phyloP scores from a whole-genome alignment of 2,797 vertebrate genomes.

The Hafferia zeledoni region DNA sequence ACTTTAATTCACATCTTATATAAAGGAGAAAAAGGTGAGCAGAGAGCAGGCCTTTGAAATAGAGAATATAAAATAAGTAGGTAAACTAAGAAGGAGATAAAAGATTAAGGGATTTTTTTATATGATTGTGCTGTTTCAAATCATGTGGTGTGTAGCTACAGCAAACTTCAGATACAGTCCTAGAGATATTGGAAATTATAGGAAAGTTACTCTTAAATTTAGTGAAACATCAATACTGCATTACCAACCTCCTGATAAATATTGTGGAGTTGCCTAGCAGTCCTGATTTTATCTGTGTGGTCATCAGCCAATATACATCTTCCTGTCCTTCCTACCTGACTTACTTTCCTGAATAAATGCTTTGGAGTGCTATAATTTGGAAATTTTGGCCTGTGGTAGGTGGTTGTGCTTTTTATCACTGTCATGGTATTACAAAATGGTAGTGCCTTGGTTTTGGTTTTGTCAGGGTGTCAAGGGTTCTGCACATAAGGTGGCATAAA shows the following conservation, averaged over 20 bases:
- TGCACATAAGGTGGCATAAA: not conserved
- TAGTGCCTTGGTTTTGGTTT: not conserved
- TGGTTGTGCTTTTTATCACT: not conserved
- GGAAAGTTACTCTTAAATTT: not conserved
- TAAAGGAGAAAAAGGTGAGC: not conserved
- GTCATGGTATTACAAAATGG: not conserved
- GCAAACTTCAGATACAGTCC: not conserved
- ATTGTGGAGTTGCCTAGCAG: not conserved
- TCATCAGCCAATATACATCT: not conserved
- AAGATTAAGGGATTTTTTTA: not conserved
- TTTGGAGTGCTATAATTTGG: not conserved
- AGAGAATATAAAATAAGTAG: not conserved
- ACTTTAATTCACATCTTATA: not conserved
- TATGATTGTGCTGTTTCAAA: not conserved
- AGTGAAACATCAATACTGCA: not conserved
- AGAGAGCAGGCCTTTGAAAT: not conserved
- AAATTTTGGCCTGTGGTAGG: not conserved
- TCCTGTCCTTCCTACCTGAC: not conserved
- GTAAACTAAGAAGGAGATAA: not conserved
- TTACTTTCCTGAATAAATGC: not conserved
- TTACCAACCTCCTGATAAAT: not conserved
- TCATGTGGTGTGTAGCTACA: not conserved
- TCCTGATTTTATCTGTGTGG: not conserved
- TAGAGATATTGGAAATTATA: not conserved
- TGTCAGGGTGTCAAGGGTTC: not conserved